phyloP scores from a whole-genome alignment of 2,797 vertebrate genomes.

The Novumbra hubbsi region DNA sequence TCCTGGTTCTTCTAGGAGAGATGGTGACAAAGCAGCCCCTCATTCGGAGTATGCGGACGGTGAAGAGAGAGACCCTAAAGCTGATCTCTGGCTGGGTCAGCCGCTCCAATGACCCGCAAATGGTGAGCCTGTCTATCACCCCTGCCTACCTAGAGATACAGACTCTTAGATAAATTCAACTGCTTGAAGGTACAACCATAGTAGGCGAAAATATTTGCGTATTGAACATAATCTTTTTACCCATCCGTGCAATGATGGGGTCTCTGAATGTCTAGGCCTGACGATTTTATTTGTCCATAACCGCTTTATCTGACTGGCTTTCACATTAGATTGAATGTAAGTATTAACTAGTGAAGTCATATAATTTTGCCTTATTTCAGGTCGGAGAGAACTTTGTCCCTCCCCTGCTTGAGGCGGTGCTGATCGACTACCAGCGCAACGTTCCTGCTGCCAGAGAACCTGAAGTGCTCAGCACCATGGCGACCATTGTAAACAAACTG shows the following conservation, averaged over 20 bases:
- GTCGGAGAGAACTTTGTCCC: constrained; percentile 92
- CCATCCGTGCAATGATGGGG: too few species aligned
- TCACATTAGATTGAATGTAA: neutral
- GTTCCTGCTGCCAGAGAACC: constrained; percentile 88
- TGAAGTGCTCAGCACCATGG: constrained; percentile 92
- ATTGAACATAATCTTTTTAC: too few species aligned
- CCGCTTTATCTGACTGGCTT: neutral
- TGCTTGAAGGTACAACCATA: too few species aligned
- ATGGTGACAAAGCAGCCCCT: constrained; percentile 91
- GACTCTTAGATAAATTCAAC: neutral
- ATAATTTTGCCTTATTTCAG: constrained; percentile 52
- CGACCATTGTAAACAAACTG: constrained; percentile 89
- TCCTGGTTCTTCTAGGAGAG: constrained; percentile 70
- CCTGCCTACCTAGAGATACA: neutral
- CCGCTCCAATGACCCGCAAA: constrained; percentile 88
- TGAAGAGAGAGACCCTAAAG: constrained; percentile 90
- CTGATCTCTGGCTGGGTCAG: constrained; percentile 92
- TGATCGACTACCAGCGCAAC: constrained; percentile 90
- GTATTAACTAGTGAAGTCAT: neutral
- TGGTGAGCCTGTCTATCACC: constrained; percentile 74
- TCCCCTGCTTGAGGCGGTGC: constrained; percentile 86
- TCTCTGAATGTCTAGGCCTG: too few species aligned
- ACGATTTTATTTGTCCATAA: too few species aligned
- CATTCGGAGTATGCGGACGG: constrained; percentile 90
- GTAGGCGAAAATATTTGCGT: too few species aligned